Percentiles rank a stretch among this genome's conserved stretches.
These are phyloP conservation scores for Phalanger gymnotis DNA, from an alignment of 2,797 vertebrate species.

Conservation along the genomic window DNA sequence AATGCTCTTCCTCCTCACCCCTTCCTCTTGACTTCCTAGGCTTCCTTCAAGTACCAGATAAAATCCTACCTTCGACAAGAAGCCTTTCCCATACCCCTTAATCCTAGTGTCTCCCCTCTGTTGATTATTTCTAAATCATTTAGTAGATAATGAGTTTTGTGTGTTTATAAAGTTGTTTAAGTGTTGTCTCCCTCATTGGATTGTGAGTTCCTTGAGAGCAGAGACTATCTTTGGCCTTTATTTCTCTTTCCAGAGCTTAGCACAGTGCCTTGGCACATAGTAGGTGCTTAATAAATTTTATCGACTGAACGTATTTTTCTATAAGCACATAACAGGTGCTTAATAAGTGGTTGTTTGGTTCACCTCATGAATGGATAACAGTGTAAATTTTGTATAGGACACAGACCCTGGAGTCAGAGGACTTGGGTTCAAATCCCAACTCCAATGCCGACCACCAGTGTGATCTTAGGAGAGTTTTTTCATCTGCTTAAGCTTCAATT, in stretches of 20 bases:
- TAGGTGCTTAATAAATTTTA: background rate
- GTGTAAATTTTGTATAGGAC: background rate
- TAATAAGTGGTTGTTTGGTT: background rate
- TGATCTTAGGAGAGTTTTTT: background rate
- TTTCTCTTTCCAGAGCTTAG: background rate
- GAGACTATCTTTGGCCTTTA: background rate
- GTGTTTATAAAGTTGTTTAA: background rate
- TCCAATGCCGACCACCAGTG: background rate
- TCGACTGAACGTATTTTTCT: background rate
- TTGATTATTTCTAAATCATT: background rate
- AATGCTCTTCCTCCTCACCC: background rate
- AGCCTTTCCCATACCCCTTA: background rate
- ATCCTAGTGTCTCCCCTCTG: background rate
- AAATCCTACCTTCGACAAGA: background rate
- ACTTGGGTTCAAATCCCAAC: background rate
- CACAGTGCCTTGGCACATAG: background rate
- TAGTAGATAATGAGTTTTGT: no score
- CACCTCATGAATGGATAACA: background rate
- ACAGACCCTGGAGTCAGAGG: background rate
- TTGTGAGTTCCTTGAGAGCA: background rate
- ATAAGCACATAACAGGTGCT: background rate
- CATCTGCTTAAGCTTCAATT: background rate
- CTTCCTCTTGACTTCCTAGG: background rate
- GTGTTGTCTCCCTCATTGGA: background rate
- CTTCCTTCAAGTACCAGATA: background rate